These are phyloP conservation scores for Caenorhabditis doughertyi DNA, from an alignment of 2,888 invertebrate genomes.

Conservation along the genomic window DNA sequence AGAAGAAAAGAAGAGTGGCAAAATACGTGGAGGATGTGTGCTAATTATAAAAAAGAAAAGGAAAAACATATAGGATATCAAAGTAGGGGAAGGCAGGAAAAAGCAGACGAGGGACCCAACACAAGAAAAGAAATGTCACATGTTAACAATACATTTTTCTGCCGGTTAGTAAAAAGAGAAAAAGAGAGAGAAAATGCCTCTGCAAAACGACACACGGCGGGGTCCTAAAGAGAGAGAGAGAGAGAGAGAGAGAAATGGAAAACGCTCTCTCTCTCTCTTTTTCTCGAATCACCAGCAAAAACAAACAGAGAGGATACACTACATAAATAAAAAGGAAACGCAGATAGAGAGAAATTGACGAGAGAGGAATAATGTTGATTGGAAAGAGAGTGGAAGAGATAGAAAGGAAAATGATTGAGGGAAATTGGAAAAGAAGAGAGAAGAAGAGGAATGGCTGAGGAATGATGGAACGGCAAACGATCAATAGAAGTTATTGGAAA, in stretches of 20 bases:
- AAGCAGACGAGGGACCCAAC: conserved; percentile 22
- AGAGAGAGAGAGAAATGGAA: neutral
- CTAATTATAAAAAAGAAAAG: conserved; percentile 26
- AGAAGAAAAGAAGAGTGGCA: conserved; percentile 11
- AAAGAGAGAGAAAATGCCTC: conserved; percentile 29
- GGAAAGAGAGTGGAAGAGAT: neutral
- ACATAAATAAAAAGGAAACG: conserved; percentile 31
- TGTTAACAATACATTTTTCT: conserved; percentile 60
- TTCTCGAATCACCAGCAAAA: conserved; percentile 63
- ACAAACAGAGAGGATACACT: conserved; percentile 56
- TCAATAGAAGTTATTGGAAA: conserved; percentile 31
- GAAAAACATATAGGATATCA: conserved; percentile 15
- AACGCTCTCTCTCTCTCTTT: conserved; percentile 34
- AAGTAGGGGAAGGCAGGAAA: conserved; percentile 12
- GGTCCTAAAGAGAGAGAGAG: conserved; percentile 26
- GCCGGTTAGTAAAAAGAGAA: conserved; percentile 14
- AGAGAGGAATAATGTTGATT: neutral
- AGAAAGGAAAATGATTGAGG: conserved; percentile 32
- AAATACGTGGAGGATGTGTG: conserved; percentile 17
- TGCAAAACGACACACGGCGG: conserved; percentile 40
- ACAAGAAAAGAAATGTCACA: conserved; percentile 51
- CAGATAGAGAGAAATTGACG: conserved; percentile 14
- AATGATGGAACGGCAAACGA: conserved; percentile 9
- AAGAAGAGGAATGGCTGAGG: neutral
- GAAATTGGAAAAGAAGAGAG: neutral